Evolutionary conservation across 2,113 vertebrate genomes (phyloP).

Genomic region (Gallinago undulata): DNA sequence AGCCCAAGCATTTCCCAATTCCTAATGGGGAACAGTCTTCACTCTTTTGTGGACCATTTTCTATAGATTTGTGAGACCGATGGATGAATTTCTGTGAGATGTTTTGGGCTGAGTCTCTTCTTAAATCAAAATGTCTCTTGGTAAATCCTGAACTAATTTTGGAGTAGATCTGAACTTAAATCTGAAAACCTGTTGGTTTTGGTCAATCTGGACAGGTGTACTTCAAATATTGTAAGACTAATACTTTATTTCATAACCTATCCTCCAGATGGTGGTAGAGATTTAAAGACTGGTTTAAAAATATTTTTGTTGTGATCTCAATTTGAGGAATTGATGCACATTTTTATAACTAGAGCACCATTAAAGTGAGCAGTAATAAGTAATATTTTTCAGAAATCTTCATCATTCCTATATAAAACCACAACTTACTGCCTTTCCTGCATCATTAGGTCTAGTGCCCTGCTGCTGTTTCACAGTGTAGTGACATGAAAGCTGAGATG

Average conservation of each 20-base stretch:
- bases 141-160: not conserved
- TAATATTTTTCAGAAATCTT: not conserved
- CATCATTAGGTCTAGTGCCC: not conserved
- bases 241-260: not conserved
- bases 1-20: not conserved
- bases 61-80: not conserved
- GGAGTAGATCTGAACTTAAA: not conserved
- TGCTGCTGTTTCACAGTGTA: not conserved
- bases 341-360: not conserved
- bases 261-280: conserved; percentile 69
- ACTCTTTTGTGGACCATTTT: not conserved
- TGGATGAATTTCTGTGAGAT: not conserved
- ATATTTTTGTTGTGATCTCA: not conserved
- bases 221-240: not conserved
- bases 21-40: not conserved
- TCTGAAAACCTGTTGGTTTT: not conserved
- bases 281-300: not conserved
- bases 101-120: not conserved
- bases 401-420: not conserved
- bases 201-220: not conserved
- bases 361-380: not conserved
- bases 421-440: not conserved
- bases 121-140: not conserved
- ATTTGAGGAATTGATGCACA: not conserved
- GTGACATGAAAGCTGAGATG: not conserved